phyloP scores from a whole-genome alignment of 2,888 invertebrate species.

The Ornithoptera alexandrae region DNA sequence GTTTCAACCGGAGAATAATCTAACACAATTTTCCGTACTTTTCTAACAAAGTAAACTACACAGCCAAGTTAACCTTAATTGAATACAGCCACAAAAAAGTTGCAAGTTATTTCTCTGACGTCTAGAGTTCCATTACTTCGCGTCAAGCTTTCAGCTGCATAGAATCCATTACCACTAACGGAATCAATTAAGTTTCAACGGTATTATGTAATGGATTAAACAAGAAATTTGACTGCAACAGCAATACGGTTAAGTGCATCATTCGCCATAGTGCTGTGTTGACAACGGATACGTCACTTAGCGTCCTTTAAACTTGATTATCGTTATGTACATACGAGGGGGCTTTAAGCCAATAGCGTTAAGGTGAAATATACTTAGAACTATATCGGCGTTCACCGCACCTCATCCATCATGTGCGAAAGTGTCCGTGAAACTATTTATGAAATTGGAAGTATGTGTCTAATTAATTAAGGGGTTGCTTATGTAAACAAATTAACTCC shows the following conservation, averaged over 20 bases:
- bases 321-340: slow-evolving; percentile 1
- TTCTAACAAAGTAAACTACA: neutral
- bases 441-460: slow-evolving; percentile 48
- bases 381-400: neutral
- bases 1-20: neutral
- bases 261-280: slow-evolving; percentile 41
- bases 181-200: slow-evolving; percentile 37
- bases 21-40: neutral
- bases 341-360: slow-evolving; percentile 7
- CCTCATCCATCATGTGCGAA: slow-evolving; percentile 58
- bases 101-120: slow-evolving; percentile 8
- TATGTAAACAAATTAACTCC: slow-evolving; percentile 53
- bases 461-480: slow-evolving; percentile 47
- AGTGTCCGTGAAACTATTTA: slow-evolving; percentile 55
- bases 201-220: slow-evolving; percentile 41
- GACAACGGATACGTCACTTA: slow-evolving; percentile 26
- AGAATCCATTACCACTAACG: slow-evolving; percentile 36
- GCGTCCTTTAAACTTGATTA: slow-evolving; percentile 20
- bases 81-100: slow-evolving; percentile 22
- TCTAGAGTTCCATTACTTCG: slow-evolving; percentile 17
- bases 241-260: slow-evolving; percentile 65
- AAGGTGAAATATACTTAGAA: slow-evolving; percentile 3
- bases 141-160: slow-evolving; percentile 21
- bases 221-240: slow-evolving; percentile 48
- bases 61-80: slow-evolving; percentile 12